Evolutionary conservation across 1,140 invertebrate species (phyloP).

Genomic region (Medauroidea extradentata): DNA sequence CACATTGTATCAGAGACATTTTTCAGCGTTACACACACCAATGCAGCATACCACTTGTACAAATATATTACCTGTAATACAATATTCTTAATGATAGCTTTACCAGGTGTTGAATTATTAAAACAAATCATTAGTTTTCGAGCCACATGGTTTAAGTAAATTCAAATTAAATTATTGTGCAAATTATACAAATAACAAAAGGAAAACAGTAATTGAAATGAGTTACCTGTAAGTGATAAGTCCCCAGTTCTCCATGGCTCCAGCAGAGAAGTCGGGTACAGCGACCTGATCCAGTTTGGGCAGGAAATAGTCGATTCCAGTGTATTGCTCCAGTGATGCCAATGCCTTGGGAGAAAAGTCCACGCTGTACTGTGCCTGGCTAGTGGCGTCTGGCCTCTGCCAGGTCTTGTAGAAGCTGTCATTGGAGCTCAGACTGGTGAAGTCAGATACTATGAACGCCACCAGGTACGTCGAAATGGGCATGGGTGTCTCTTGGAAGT

Average conservation of each 20-base stretch:
- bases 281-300: constrained; percentile 39
- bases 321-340: constrained; percentile 27
- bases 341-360: constrained; percentile 70
- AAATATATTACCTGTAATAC: too few relatives aligned
- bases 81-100: too few relatives aligned
- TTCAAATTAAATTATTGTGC: too few relatives aligned
- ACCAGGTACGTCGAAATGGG: constrained; percentile 72
- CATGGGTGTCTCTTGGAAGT: constrained; percentile 49
- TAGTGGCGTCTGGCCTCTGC: constrained; percentile 51
- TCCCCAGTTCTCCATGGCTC: constrained; percentile 62
- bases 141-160: too few relatives aligned
- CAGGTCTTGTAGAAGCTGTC: constrained; percentile 17
- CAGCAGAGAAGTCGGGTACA: constrained; percentile 50
- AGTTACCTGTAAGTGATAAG: constrained; percentile 47
- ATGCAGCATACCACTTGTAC: too few relatives aligned
- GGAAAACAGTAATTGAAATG: too few relatives aligned
- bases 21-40: too few relatives aligned
- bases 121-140: too few relatives aligned
- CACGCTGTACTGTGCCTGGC: constrained; percentile 73
- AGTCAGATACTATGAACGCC: constrained; percentile 69
- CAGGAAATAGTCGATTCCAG: neutral
- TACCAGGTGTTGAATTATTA: too few relatives aligned
- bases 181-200: too few relatives aligned
- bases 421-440: constrained; percentile 28
- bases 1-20: too few relatives aligned